Evolutionary conservation across 37 sponge, comb jelly and placozoan species (phyloP).

Genomic region (Cladorhizidae sp.): DNA sequence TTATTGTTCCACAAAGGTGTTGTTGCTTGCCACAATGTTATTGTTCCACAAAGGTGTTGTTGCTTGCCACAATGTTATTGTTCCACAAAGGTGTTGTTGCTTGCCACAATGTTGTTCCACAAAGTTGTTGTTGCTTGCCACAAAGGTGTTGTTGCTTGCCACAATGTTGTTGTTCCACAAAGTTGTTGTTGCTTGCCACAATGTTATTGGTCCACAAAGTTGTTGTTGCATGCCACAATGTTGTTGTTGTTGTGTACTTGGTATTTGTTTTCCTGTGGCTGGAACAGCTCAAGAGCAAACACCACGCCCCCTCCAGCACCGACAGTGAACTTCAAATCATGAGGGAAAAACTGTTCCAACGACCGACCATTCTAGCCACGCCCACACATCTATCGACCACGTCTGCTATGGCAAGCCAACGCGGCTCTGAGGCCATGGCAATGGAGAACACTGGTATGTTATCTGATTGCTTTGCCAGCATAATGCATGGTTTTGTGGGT

Average conservation of each 20-base stretch:
- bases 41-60: background rate
- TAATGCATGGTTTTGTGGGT: no score
- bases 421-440: slow-evolving; percentile 14
- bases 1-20: no score
- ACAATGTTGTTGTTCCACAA: background rate
- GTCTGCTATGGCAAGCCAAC: background rate
- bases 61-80: no score
- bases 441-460: background rate
- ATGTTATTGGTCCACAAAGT: background rate
- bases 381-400: background rate
- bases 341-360: slow-evolving; percentile 26
- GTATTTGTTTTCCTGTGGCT: background rate
- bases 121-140: background rate
- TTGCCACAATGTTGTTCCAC: no score
- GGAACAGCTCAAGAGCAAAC: slow-evolving; percentile 15
- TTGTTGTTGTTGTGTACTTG: background rate
- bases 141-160: background rate
- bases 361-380: slow-evolving; percentile 45
- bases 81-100: no score
- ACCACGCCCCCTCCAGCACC: slow-evolving; percentile 46
- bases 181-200: background rate
- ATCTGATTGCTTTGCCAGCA: no score
- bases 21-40: no score
- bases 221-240: background rate
- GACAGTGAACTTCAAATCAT: slow-evolving; percentile 33